Conservation (phyloP, 2,888 invertebrate species). For the Orchesellides sinensis region DNA sequence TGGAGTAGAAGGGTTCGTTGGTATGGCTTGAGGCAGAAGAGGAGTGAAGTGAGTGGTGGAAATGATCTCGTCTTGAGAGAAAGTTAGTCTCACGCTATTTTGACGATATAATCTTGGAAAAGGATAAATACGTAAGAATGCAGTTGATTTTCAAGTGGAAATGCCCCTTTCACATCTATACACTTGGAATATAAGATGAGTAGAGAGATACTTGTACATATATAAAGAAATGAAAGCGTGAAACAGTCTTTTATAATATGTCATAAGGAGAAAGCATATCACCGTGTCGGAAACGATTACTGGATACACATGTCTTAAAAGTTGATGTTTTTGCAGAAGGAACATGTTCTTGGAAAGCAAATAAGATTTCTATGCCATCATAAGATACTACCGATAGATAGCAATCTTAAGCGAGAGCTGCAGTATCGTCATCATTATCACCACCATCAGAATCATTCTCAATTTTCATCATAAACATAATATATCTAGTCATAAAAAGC, state of each 20-base stretch:
- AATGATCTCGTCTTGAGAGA: slow-evolving; percentile 31
- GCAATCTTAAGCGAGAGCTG: no score
- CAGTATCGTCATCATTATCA: slow-evolving; percentile 6
- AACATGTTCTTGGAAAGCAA: not conserved
- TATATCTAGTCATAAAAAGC: no score
- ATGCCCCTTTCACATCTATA: not conserved
- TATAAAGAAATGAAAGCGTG: no score
- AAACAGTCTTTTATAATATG: not conserved
- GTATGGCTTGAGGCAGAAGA: slow-evolving; percentile 25
- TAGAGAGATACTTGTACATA: no score
- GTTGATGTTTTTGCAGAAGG: not conserved
- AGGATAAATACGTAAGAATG: not conserved
- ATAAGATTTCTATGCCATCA: slow-evolving; percentile 35
- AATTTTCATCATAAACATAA: not conserved
- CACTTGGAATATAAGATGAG: slow-evolving; percentile 18
- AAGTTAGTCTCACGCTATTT: slow-evolving; percentile 14
- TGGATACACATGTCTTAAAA: not conserved
- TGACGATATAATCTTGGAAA: not conserved
- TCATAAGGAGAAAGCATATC: not conserved
- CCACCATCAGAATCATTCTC: no score
- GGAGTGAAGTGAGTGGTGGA: slow-evolving; percentile 35
- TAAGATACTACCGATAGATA: no score
- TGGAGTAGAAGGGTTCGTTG: no score
- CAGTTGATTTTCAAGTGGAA: slow-evolving; percentile 34
- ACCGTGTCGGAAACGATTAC: not conserved